phyloP scores from a whole-genome alignment of 2,888 invertebrate species.

The Morpho helenor region DNA sequence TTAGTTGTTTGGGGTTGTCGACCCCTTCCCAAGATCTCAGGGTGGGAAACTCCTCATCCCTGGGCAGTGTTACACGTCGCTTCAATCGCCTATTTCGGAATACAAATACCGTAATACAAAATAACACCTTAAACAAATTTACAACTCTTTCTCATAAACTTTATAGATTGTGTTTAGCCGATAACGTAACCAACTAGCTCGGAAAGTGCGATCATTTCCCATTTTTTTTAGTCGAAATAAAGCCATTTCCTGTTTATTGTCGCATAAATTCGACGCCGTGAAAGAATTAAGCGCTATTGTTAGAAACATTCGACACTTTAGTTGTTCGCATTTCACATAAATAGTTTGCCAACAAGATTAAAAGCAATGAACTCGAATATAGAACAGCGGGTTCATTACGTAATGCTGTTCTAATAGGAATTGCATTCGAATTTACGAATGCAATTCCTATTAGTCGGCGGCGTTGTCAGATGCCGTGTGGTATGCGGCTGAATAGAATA shows the following conservation, averaged over 20 bases:
- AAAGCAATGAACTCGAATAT: background rate
- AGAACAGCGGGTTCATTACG: too few relatives aligned
- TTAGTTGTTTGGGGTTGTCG: too few relatives aligned
- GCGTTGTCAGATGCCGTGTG: too few relatives aligned
- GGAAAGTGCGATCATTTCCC: conserved; percentile 11
- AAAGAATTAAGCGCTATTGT: conserved; percentile 18
- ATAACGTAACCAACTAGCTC: conserved; percentile 10
- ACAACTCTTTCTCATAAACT: conserved; percentile 1
- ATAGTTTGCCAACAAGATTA: conserved; percentile 13
- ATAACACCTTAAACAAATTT: background rate
- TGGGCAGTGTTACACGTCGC: too few relatives aligned
- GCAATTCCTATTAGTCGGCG: too few relatives aligned
- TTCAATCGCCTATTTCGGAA: too few relatives aligned
- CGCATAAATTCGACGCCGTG: conserved; percentile 19
- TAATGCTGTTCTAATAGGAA: too few relatives aligned
- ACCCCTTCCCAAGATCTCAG: too few relatives aligned
- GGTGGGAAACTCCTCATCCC: too few relatives aligned
- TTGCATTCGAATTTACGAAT: too few relatives aligned
- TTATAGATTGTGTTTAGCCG: conserved; percentile 9
- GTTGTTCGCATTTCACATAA: conserved; percentile 10
- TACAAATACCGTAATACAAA: too few relatives aligned
- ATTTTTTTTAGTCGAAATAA: conserved; percentile 16
- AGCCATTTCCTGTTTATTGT: conserved; percentile 21
- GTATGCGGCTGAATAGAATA: too few relatives aligned
- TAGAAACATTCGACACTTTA: conserved; percentile 10